phyloP scores from a whole-genome alignment of 2,888 invertebrate genomes.

The Drosophila melanocephala region DNA sequence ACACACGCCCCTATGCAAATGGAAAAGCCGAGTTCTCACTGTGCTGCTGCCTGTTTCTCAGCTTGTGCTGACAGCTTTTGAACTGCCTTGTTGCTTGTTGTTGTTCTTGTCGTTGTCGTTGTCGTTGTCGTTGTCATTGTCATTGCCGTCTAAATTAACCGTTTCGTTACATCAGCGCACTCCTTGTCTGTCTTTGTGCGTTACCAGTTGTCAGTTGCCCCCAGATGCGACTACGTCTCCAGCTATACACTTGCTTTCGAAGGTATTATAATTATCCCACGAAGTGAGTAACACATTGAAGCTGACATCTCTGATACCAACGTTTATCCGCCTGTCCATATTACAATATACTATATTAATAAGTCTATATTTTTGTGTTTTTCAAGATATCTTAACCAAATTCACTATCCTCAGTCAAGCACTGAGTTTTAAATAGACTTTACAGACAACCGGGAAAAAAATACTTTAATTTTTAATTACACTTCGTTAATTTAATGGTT shows the following conservation, averaged over 20 bases:
- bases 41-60: constrained; percentile 16
- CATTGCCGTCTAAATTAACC: constrained; percentile 79
- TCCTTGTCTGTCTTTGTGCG: constrained; percentile 71
- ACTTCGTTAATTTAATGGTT: not conserved
- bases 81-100: constrained; percentile 70
- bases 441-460: not conserved
- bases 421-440: not conserved
- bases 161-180: constrained; percentile 77
- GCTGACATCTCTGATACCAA: not conserved
- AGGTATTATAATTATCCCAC: not conserved
- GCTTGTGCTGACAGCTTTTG: constrained; percentile 77
- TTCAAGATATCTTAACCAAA: not conserved
- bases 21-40: constrained; percentile 38
- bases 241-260: not conserved
- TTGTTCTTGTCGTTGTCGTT: constrained; percentile 52
- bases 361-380: not conserved
- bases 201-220: constrained; percentile 49
- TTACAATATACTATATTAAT: not conserved
- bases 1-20: constrained; percentile 79
- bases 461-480: not conserved
- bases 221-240: constrained; percentile 36
- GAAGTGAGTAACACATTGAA: not conserved
- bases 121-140: constrained; percentile 52
- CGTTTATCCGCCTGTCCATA: not conserved
- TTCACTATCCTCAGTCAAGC: not conserved